Percentiles rank a stretch among this genome's conserved stretches.
Evolutionary conservation across 2,888 invertebrate species (phyloP).

Genomic region (Venustoraphidia nigricollis): DNA sequence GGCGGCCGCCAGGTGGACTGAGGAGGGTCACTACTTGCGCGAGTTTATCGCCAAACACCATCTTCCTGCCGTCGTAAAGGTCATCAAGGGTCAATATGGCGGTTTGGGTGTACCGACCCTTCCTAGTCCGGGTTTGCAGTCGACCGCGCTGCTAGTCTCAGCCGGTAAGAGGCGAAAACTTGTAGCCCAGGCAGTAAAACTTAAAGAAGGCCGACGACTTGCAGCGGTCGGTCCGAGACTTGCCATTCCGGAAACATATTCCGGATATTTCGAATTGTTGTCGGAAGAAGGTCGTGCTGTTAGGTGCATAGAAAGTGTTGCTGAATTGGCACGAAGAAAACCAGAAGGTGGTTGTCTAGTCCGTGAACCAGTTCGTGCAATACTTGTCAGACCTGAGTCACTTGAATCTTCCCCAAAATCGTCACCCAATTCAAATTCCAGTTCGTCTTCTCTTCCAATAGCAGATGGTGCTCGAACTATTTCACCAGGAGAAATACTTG

Average conservation of each 20-base stretch:
- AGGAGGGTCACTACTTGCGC: conserved; percentile 56
- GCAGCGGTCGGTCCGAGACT: conserved; percentile 69
- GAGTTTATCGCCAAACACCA: conserved; percentile 61
- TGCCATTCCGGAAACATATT: conserved; percentile 79
- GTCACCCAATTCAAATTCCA: no score
- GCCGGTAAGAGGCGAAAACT: conserved; percentile 75
- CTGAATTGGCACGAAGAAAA: conserved; percentile 63
- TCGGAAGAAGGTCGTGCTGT: conserved; percentile 90
- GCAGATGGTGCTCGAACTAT: conserved; percentile 58
- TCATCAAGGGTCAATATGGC: conserved; percentile 87
- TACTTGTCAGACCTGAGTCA: conserved; percentile 43
- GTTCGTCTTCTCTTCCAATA: conserved; percentile 7
- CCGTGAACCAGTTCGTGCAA: conserved; percentile 58
- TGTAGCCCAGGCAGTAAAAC: conserved; percentile 76
- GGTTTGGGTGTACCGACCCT: conserved; percentile 79
- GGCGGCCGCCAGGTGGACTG: conserved; percentile 64
- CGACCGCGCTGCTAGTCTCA: conserved; percentile 72
- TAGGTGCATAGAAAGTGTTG: conserved; percentile 75
- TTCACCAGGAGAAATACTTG: conserved; percentile 70
- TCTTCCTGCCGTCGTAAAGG: conserved; percentile 74
- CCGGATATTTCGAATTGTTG: conserved; percentile 84
- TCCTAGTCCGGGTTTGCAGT: conserved; percentile 73
- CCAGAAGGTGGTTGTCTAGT: conserved; percentile 63
- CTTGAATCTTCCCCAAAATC: conserved; percentile 37
- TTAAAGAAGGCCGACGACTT: conserved; percentile 73